Base-by-base conservation (phyloP, 2,888 invertebrate species). In the Crematogaster levior region DNA sequence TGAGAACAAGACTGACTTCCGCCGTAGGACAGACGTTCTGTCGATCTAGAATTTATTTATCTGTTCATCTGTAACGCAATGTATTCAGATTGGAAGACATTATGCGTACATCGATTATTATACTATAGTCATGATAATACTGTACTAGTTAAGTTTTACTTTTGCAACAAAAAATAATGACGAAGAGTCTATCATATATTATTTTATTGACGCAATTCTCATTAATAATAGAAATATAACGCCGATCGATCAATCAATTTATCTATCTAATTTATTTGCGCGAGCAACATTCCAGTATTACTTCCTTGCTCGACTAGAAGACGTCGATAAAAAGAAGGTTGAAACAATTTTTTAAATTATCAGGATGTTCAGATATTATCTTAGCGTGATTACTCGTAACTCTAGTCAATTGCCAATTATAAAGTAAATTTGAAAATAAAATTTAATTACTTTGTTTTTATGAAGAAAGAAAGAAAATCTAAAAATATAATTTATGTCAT, bases 31-130 rank as follows among this genome's bases (percentile, higher is more conserved):
- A 72, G 37, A 60, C 43, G 15, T 30, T 60, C 60, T 40, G 15
- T 4, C n/a, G 12, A 5, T 48, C n/a, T 65, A 4, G 30, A 40
- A 63, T 66, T 27, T 27, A 72, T 43, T 34, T 5, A 1, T 61
- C 3, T 30, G 15, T 74, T 18, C 63, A 48, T 51, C 37, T 51
- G 9, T 24, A 9, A 0, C 30, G 24, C 7, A 61, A 46, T 60
- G 10, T 43, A 24, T 72, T 58, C 27, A 30, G 9, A n/a, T 18
- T n/a, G 4, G 21, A 37, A 5, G 15, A 51, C 10, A 66, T n/a
- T 66, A 27, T 40, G 24, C 37, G 40, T 34, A 15, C 3, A 40
- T 27, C 12, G n/a, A 53, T 68, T 75, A 27, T 68, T 68, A 75
- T 5, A 24, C 5, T 15, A 9, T 15, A 27, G 18, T 15, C 46